A percentile compares a stretch with the other conserved stretches of the same genome.
Evolutionary conservation across 2,888 invertebrate species (phyloP).

Genomic region (Aleiodes leptofemur): DNA sequence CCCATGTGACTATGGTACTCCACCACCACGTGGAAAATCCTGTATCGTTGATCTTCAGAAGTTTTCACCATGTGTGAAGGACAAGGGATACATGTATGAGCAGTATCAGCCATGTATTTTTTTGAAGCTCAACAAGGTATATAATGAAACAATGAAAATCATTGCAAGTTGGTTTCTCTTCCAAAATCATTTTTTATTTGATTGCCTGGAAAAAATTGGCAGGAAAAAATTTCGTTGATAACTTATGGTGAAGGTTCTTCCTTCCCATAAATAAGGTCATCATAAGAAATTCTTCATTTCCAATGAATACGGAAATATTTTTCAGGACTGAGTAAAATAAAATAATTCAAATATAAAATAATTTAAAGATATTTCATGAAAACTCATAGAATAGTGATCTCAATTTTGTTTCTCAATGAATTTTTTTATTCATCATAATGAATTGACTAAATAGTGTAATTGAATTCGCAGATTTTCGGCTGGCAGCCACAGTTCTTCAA

Average conservation of each 20-base stretch:
- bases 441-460: slow-evolving; percentile 3
- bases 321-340: no score
- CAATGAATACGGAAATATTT: no score
- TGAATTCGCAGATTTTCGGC: slow-evolving; percentile 85
- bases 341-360: no score
- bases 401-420: no score
- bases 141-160: not conserved
- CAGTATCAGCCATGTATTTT: slow-evolving; percentile 95
- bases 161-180: not conserved
- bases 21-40: slow-evolving; percentile 82
- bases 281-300: no score
- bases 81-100: slow-evolving; percentile 90
- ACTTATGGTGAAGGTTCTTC: no score
- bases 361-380: no score
- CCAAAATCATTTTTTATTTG: not conserved
- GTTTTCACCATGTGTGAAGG: slow-evolving; percentile 86
- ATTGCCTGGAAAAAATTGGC: not conserved
- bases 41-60: slow-evolving; percentile 87
- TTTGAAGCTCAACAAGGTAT: slow-evolving; percentile 96
- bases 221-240: no score
- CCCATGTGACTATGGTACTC: slow-evolving; percentile 81
- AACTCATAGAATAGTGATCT: no score
- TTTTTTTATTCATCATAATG: not conserved
- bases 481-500: slow-evolving; percentile 90
- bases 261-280: no score